Evolutionary conservation across 2,888 invertebrate species (phyloP).

Genomic region (Liposcelis brunnea): DNA sequence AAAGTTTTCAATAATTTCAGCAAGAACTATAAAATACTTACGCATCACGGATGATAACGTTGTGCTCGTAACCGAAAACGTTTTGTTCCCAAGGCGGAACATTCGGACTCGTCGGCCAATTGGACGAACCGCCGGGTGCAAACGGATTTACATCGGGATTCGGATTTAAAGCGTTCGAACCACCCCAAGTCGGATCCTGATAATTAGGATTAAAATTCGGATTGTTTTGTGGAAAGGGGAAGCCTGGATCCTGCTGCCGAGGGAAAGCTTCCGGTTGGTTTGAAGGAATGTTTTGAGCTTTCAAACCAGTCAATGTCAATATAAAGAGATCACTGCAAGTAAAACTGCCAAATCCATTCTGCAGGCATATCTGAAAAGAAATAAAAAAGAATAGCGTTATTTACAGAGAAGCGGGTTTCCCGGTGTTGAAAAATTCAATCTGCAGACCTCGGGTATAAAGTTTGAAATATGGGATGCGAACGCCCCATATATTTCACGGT

Average conservation of each 20-base stretch:
- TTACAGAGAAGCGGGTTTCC: too few species aligned
- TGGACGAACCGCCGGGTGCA: too few species aligned
- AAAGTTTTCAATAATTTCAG: not conserved
- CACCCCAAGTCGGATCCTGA: not conserved
- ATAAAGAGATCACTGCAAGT: constrained; percentile 22
- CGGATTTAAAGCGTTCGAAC: too few species aligned
- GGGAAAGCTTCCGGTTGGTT: constrained; percentile 6
- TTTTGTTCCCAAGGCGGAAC: too few species aligned
- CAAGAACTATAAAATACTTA: constrained; percentile 25
- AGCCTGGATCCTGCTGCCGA: constrained; percentile 5
- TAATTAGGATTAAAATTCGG: not conserved
- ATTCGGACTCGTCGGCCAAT: too few species aligned
- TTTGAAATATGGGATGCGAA: too few species aligned
- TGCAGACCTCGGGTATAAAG: too few species aligned
- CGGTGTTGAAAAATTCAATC: too few species aligned
- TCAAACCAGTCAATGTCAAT: constrained; percentile 15
- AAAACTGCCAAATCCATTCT: constrained; percentile 26
- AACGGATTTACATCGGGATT: too few species aligned
- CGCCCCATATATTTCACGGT: not conserved
- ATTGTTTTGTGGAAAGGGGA: constrained; percentile 3
- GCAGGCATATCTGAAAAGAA: constrained; percentile 23
- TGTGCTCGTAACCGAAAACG: constrained; percentile 23
- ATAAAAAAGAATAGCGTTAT: too few species aligned
- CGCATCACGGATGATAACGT: constrained; percentile 37
- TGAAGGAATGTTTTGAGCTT: constrained; percentile 14